Evolutionary conservation across 2,888 invertebrate species (phyloP).

Genomic region (Carcina quercana): DNA sequence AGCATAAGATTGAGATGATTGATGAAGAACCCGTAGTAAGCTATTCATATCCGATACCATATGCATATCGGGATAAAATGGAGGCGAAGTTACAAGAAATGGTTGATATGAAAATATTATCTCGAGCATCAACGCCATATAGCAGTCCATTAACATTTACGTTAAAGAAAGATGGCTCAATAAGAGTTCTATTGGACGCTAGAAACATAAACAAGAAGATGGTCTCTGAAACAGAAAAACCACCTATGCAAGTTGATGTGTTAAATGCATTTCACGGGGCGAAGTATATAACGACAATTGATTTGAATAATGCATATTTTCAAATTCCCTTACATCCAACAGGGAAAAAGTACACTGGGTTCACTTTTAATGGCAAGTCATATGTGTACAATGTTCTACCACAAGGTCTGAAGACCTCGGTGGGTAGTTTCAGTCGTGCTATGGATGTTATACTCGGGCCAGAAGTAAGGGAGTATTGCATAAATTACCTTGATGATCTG

Average conservation of each 20-base stretch:
- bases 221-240: slow-evolving; percentile 24
- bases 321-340: slow-evolving; percentile 9
- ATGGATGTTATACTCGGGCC: slow-evolving; percentile 8
- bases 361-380: slow-evolving; percentile 9
- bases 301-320: slow-evolving; percentile 10
- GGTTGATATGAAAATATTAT: slow-evolving; percentile 6
- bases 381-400: slow-evolving; percentile 10
- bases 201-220: slow-evolving; percentile 3
- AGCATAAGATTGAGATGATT: slow-evolving; percentile 16
- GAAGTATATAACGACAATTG: slow-evolving; percentile 15
- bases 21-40: slow-evolving; percentile 13
- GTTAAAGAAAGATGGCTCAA: slow-evolving; percentile 1
- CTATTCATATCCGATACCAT: slow-evolving; percentile 18
- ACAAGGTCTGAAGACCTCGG: slow-evolving; percentile 13
- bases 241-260: slow-evolving; percentile 17
- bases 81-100: slow-evolving; percentile 16
- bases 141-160: slow-evolving; percentile 4
- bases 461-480: slow-evolving; percentile 10
- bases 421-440: slow-evolving; percentile 9
- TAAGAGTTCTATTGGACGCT: slow-evolving; percentile 3
- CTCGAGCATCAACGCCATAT: neutral
- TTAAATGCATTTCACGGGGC: slow-evolving; percentile 20
- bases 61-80: slow-evolving; percentile 16
- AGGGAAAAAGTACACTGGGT: slow-evolving; percentile 12
- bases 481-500: slow-evolving; percentile 14